Conservation (phyloP, 35 echinoderm and acorn worm genomes). For the Chiridota heheva region DNA sequence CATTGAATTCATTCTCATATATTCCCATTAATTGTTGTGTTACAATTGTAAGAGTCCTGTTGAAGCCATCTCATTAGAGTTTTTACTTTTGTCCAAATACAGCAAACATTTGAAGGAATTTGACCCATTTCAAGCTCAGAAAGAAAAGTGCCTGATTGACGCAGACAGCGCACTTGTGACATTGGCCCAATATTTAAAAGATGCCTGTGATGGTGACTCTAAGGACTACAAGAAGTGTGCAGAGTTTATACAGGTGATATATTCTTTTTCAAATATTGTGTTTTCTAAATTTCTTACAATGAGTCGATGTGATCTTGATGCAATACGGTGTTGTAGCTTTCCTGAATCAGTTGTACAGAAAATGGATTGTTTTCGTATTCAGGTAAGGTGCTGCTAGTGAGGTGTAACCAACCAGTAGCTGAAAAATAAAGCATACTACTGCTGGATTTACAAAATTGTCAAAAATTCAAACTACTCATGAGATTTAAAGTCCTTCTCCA, state of each 20-base stretch:
- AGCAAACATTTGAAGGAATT: constrained; percentile 66
- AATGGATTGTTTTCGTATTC: too few species aligned
- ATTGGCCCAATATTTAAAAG: constrained; percentile 45
- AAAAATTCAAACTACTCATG: not conserved
- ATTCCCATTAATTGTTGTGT: too few species aligned
- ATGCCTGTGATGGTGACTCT: not conserved
- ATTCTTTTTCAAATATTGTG: not conserved
- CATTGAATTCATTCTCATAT: too few species aligned
- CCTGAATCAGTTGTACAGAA: too few species aligned
- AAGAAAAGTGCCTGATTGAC: constrained; percentile 42
- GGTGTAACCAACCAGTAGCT: too few species aligned
- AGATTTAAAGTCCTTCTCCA: not conserved
- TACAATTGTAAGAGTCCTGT: too few species aligned
- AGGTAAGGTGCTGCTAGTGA: too few species aligned
- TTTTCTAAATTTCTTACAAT: too few species aligned
- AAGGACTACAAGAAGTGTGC: constrained; percentile 51
- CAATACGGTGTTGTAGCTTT: too few species aligned
- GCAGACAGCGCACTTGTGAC: constrained; percentile 55
- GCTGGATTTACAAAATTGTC: not conserved
- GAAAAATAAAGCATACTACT: not conserved
- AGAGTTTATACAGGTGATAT: constrained; percentile 82
- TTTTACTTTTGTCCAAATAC: constrained; percentile 14
- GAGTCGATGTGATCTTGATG: too few species aligned
- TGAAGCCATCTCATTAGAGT: not conserved
- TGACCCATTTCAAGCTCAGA: constrained; percentile 89